Conservation (phyloP, 1,140 invertebrate species). For the Leptinotarsa defecta region DNA sequence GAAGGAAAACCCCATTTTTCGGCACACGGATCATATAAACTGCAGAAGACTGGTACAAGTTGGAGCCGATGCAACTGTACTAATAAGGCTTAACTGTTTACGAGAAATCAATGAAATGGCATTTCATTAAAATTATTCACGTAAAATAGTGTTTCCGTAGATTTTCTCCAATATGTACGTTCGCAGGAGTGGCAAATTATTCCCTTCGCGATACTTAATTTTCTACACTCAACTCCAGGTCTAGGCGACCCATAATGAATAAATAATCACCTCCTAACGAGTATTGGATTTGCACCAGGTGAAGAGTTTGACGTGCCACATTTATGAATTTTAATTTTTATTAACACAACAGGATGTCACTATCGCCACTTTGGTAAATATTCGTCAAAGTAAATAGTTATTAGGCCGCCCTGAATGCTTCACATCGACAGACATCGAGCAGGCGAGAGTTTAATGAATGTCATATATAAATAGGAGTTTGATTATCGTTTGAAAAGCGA, state of each 20-base stretch:
- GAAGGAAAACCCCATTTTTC: too few relatives aligned
- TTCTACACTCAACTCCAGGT: too few relatives aligned
- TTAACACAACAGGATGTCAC: slow-evolving; percentile 35
- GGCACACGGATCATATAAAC: too few relatives aligned
- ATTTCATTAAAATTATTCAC: too few relatives aligned
- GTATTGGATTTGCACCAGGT: neutral
- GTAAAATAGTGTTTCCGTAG: too few relatives aligned
- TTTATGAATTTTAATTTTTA: slow-evolving; percentile 22
- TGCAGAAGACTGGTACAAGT: too few relatives aligned
- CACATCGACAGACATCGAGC: slow-evolving; percentile 34
- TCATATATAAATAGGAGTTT: slow-evolving; percentile 46
- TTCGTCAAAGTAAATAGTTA: slow-evolving; percentile 34
- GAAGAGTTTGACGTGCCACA: slow-evolving; percentile 10
- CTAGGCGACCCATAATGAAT: neutral
- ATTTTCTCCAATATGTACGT: too few relatives aligned
- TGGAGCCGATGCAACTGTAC: too few relatives aligned
- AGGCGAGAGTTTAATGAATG: slow-evolving; percentile 41
- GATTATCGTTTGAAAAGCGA: slow-evolving; percentile 36
- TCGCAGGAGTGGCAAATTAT: too few relatives aligned
- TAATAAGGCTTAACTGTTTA: too few relatives aligned
- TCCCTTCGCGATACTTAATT: too few relatives aligned
- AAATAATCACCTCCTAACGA: neutral
- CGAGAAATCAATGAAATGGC: too few relatives aligned
- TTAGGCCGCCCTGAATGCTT: slow-evolving; percentile 22
- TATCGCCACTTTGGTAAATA: slow-evolving; percentile 35